These are phyloP conservation scores for Plebejus argus DNA, from an alignment of 2,888 invertebrate species.

Conservation along the genomic window DNA sequence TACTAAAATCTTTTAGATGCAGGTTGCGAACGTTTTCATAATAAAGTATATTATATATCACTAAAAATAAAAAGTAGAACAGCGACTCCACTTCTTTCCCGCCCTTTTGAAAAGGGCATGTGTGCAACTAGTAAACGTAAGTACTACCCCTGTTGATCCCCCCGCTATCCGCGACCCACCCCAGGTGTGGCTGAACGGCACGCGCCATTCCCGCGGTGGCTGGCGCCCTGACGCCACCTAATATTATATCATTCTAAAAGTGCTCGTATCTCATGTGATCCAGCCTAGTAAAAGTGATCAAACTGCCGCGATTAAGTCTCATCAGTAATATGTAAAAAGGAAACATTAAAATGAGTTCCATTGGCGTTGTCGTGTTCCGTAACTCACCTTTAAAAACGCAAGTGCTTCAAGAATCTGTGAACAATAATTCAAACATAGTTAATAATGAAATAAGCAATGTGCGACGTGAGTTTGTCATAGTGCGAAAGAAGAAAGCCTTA, in stretches of 20 bases:
- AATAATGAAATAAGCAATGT: slow-evolving; percentile 64
- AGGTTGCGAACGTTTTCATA: not conserved
- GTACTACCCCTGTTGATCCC: slow-evolving; percentile 80
- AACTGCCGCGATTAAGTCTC: slow-evolving; percentile 55
- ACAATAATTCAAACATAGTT: slow-evolving; percentile 80
- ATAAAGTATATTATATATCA: not conserved
- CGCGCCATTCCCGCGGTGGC: slow-evolving; percentile 77
- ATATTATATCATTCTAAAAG: slow-evolving; percentile 55
- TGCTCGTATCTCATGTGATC: slow-evolving; percentile 56
- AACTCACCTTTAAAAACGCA: slow-evolving; percentile 82
- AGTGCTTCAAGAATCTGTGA: slow-evolving; percentile 84
- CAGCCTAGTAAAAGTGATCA: slow-evolving; percentile 46
- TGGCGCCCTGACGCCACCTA: slow-evolving; percentile 75
- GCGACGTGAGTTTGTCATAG: slow-evolving; percentile 77
- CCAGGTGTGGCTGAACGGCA: slow-evolving; percentile 77
- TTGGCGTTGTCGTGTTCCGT: slow-evolving; percentile 82
- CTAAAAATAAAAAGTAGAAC: slow-evolving; percentile 44
- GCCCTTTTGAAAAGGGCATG: slow-evolving; percentile 73
- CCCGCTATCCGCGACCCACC: slow-evolving; percentile 65
- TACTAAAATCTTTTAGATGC: too few species aligned
- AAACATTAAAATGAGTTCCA: slow-evolving; percentile 76
- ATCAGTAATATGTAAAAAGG: slow-evolving; percentile 65
- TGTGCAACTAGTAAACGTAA: slow-evolving; percentile 79
- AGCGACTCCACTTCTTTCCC: slow-evolving; percentile 62
- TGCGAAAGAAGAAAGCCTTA: slow-evolving; percentile 76